Evolutionary conservation across 1,140 invertebrate genomes (phyloP).

Genomic region (Atta colombica): DNA sequence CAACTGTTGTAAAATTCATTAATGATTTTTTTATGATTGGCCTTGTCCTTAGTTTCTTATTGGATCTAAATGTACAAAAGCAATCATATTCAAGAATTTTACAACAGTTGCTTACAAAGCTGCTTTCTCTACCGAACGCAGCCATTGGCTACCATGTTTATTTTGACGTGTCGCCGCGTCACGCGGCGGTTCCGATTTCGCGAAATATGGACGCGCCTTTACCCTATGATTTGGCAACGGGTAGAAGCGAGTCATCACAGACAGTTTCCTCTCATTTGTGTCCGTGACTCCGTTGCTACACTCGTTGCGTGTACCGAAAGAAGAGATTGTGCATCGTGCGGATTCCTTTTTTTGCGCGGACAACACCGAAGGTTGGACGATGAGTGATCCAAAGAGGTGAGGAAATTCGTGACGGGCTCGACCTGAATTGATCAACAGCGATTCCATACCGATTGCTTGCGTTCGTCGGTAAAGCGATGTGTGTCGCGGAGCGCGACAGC

Average conservation of each 20-base stretch:
- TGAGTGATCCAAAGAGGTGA: conserved; percentile 84
- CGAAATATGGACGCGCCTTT: conserved; percentile 25
- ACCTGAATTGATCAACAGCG: neutral
- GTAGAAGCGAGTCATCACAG: conserved; percentile 64
- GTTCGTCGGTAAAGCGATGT: neutral
- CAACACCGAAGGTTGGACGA: conserved; percentile 66
- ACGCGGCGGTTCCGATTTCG: too few species aligned
- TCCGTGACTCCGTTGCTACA: conserved; percentile 48
- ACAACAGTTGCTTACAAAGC: too few species aligned
- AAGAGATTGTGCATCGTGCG: conserved; percentile 61
- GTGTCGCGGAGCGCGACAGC: conserved; percentile 9
- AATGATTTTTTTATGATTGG: too few species aligned
- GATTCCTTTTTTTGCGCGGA: conserved; percentile 56
- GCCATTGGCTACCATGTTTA: too few species aligned
- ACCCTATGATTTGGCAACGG: conserved; percentile 43
- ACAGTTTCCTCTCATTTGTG: conserved; percentile 70
- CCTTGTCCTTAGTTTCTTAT: too few species aligned
- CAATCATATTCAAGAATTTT: too few species aligned
- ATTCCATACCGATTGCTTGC: conserved; percentile 31
- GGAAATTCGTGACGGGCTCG: neutral
- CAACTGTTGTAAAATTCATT: too few species aligned
- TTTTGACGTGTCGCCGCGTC: too few species aligned
- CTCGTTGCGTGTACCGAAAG: conserved; percentile 36
- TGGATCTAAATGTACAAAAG: too few species aligned
- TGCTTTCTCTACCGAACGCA: too few species aligned